Percentiles rank a stretch among this genome's conserved stretches.
These are phyloP conservation scores for Acanthisitta chloris DNA, from an alignment of 2,113 vertebrate species.

Conservation along the genomic window DNA sequence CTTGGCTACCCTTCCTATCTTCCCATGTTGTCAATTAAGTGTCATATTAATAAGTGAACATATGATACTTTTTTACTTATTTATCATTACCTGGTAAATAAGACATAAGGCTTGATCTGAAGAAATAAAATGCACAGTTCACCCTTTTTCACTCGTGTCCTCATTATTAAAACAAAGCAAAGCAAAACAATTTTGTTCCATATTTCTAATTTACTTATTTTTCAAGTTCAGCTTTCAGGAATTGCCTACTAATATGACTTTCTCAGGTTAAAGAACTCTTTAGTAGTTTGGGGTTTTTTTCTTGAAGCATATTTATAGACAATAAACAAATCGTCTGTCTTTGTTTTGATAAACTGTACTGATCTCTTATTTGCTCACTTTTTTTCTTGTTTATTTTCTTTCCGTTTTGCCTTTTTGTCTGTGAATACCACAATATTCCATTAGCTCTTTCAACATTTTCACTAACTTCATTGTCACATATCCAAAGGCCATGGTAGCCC, in stretches of 20 bases:
- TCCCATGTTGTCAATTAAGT: background rate
- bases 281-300: background rate
- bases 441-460: background rate
- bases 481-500: background rate
- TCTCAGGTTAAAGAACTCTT: background rate
- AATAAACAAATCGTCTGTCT: background rate
- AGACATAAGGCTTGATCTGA: background rate
- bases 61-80: background rate
- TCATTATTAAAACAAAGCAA: background rate
- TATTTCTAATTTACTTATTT: background rate
- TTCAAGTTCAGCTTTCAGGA: background rate
- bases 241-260: background rate
- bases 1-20: background rate
- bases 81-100: background rate
- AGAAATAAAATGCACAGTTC: background rate
- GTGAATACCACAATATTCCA: background rate
- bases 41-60: background rate
- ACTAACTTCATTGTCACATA: background rate
- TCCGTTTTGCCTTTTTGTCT: background rate
- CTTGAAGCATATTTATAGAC: background rate
- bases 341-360: background rate
- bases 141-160: background rate
- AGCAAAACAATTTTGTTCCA: background rate
- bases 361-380: background rate
- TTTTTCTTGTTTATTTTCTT: background rate